Base-by-base conservation (phyloP, 2,888 invertebrate species). In the Nematopogon swammerdamellus region DNA sequence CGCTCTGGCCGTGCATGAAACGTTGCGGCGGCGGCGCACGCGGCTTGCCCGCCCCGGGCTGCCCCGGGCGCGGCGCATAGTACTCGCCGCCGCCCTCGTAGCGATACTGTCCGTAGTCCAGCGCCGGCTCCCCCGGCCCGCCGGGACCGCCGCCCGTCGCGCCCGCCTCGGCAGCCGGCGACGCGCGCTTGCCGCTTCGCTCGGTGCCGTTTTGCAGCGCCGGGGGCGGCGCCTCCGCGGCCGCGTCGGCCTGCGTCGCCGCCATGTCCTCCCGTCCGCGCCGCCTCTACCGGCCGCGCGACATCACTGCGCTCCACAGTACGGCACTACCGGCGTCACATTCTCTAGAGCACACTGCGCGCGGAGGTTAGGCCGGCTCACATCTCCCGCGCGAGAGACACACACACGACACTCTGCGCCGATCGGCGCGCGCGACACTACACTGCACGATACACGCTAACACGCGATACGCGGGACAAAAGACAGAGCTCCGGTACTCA, bases 161-260 rank as follows among this genome's bases (percentile, higher is more conserved):
- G 72, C 86, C 87, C 81, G 86, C 79, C 74, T 86, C 86, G 67
- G 70, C 76, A 73, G 82, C 81, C 70, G 76, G 72, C 77, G 81
- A 81, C 79, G 85, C 84, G 81, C 83, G 82, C 72, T 79, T 82
- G 79, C 82, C 79, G 76, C 81, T 81, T 79, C 87, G 87, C 81
- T 87, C 87, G 81, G 87, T 88, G 80, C 87, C 88, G 86, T 88
- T 88, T 82, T 87, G 88, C 81, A 88, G 72, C 63, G 77, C 70
- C 69, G 68, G 71, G 83, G 86, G 87, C 80, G 85, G 84, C 80
- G 84, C 82, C 75, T 85, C 85, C 76, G 82, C 80, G 73, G 82
- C 83, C 80, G 87, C 85, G 84, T 88, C 88, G 80, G 88, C 87
- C 85, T 87, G 88, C 85, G 88, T 88, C 84, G 89, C 88, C 87